These are phyloP conservation scores for Acanthurus tractus DNA, from an alignment of 2,797 vertebrate species.

Conservation along the genomic window DNA sequence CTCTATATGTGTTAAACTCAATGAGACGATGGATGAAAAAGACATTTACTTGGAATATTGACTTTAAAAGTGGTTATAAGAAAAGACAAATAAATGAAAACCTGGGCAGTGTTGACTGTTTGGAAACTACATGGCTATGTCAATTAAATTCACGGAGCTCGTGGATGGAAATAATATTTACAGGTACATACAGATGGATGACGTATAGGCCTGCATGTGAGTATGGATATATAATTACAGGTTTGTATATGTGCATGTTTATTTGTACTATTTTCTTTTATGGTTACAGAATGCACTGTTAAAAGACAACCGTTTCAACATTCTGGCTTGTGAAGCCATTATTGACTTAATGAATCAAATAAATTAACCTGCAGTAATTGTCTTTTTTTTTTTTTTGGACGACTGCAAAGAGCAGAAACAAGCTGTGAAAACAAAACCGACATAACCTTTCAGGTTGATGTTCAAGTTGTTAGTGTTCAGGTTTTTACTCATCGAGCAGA, in stretches of 20 bases:
- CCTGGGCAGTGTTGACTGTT: too few species aligned
- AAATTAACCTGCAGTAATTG: background rate
- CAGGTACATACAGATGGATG: too few species aligned
- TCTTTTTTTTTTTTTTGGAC: background rate
- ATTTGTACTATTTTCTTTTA: too few species aligned
- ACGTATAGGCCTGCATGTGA: too few species aligned
- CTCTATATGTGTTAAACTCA: too few species aligned
- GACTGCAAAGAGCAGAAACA: background rate
- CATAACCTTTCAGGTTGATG: background rate
- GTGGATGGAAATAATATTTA: too few species aligned
- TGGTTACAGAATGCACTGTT: background rate
- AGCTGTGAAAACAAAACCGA: background rate
- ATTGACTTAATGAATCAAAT: background rate
- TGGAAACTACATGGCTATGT: too few species aligned
- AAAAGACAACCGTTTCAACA: background rate
- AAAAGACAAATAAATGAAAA: background rate
- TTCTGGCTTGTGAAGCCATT: background rate
- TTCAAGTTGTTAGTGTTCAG: too few species aligned
- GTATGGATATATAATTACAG: too few species aligned
- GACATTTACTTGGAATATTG: background rate
- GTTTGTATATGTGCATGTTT: too few species aligned
- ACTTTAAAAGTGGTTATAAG: background rate
- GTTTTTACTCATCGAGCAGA: background rate
- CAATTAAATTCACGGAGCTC: too few species aligned
- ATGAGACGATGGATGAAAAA: too few species aligned